Base-by-base conservation (phyloP, 2,113 vertebrate genomes). In the Diadophis punctatus region DNA sequence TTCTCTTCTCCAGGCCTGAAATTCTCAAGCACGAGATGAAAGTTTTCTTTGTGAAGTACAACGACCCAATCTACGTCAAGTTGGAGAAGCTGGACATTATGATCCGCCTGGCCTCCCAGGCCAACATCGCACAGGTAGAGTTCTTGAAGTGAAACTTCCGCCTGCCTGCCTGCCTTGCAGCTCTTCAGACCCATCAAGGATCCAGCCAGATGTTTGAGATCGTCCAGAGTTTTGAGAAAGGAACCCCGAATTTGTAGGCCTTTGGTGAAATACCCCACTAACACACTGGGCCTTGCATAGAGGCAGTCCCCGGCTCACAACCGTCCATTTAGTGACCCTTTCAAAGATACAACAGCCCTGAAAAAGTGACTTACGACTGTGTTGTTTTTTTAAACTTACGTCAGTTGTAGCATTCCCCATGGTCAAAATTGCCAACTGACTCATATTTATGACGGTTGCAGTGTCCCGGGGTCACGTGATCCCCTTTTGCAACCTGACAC, bases 1-100 rank as follows among this genome's bases (percentile, higher is more conserved):
- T 20, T n/a, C 43, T 20, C 0, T 7, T 1, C 90, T 86, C 23
- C 93, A 99, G 99, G 91, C 99, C 99, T 0, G 99, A 99, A 97
- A 99, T 99, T 95, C 97, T 99, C 95, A 99, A 99, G 96, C 99
- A 99, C 0, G 99, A 99, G 97, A 99, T 99, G 99, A 99, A 99
- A 95, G 99, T 99, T 91, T 99, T 99, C 95, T 99, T 99, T 55
- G 99, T 99, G n/a, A 99, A 99, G 96, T 99, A 99, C 97, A 99
- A 99, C 0, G 99, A 99, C 96, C 99, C 99, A 14, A 99, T 99
- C 95, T 99, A 99, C 0, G 99, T 99, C 96, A 99, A 99, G 95
- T 98, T 99, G 96, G 99, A 99, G 97, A 99, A 99, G 90, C 97
- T 99, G 97, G 99, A 99, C 97, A 99, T 99, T 96, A 99, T 99